A percentile compares a stretch with the other conserved stretches of the same genome.
phyloP scores from a whole-genome alignment of 2,113 vertebrate genomes.

The Lanius ludovicianus region DNA sequence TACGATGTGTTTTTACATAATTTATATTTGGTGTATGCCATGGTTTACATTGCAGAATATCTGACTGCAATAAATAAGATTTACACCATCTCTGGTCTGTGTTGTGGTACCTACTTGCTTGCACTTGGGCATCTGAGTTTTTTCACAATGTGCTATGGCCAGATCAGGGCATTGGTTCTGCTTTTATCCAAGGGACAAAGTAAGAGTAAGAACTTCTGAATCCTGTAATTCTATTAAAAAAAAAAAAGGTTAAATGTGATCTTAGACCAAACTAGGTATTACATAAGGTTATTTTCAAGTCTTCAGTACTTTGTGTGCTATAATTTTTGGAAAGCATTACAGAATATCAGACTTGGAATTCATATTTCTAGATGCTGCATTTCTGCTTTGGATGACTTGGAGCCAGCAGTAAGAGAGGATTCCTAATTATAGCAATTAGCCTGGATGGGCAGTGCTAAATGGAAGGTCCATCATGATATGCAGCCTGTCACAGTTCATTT shows the following conservation, averaged over 20 bases:
- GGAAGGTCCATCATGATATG: neutral
- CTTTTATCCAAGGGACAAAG: neutral
- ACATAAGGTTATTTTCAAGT: neutral
- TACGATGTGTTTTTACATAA: neutral
- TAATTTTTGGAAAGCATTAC: neutral
- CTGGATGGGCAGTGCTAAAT: neutral
- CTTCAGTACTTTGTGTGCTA: neutral
- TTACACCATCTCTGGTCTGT: neutral
- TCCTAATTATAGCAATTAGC: neutral
- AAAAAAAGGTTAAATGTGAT: neutral
- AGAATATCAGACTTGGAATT: neutral
- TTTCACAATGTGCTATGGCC: neutral
- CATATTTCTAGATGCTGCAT: neutral
- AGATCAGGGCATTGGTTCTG: neutral
- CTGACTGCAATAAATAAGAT: neutral
- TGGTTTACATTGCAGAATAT: accelerated
- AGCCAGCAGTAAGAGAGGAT: neutral
- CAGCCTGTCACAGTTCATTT: neutral
- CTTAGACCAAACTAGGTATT: neutral
- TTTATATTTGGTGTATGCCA: neutral
- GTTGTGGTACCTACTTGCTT: neutral
- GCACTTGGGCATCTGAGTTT: neutral
- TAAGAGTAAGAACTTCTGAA: neutral
- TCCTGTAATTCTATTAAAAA: neutral
- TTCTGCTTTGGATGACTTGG: neutral